Conservation (phyloP, 1,140 invertebrate species). For the Lasioglossum baleicum region DNA sequence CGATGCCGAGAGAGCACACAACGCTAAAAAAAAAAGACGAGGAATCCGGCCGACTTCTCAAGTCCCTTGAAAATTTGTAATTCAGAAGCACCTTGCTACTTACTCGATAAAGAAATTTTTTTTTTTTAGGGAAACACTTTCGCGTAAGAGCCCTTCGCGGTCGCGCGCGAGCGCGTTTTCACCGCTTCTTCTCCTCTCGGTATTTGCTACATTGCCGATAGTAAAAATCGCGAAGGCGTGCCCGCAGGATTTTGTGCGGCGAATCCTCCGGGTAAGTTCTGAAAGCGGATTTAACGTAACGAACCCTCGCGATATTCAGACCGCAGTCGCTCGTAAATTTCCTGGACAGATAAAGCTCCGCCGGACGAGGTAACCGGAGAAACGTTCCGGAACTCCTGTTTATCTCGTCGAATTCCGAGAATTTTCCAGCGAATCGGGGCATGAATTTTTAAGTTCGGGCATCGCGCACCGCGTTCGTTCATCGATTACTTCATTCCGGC, state of each 20-base stretch:
- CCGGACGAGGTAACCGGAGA: not conserved
- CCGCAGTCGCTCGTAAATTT: slow-evolving; percentile 5
- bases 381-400: slow-evolving; percentile 1
- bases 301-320: not conserved
- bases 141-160: not conserved
- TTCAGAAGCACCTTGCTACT: not conserved
- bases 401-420: slow-evolving; percentile 2
- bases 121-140: slow-evolving; percentile 1
- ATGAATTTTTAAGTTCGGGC: not conserved
- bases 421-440: slow-evolving; percentile 5
- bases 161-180: not conserved
- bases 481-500: not conserved
- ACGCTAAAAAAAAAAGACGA: not conserved
- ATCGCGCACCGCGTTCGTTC: not conserved
- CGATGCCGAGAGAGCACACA: not conserved
- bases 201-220: not conserved
- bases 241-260: not conserved
- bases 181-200: not conserved
- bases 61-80: not conserved
- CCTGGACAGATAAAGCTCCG: slow-evolving; percentile 1
- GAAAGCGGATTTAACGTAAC: not conserved
- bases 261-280: not conserved
- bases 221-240: slow-evolving; percentile 1
- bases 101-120: not conserved
- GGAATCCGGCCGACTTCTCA: not conserved